Conservation (phyloP, 2,888 invertebrate genomes). For the Diabrotica balteata region DNA sequence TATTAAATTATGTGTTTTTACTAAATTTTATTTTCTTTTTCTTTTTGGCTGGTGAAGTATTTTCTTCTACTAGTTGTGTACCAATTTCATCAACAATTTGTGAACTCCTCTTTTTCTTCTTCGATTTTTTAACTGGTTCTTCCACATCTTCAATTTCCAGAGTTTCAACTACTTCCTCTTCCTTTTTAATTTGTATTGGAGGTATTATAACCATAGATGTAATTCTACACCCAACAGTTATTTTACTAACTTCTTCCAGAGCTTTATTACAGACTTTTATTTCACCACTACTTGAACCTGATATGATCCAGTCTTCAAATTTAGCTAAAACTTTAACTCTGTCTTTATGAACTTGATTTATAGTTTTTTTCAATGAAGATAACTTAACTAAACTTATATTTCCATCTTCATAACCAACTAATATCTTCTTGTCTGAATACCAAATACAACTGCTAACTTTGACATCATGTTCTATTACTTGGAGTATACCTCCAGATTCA, state of each 20-base stretch:
- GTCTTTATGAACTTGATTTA: conserved; percentile 67
- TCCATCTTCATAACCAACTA: conserved; percentile 80
- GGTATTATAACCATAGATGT: conserved; percentile 70
- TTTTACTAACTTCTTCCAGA: conserved; percentile 65
- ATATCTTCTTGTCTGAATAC: conserved; percentile 68
- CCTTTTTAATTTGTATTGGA: no score
- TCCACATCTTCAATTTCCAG: no score
- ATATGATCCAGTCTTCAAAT: conserved; percentile 67
- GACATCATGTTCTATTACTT: conserved; percentile 70
- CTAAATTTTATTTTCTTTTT: conserved; percentile 46
- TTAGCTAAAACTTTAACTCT: conserved; percentile 74
- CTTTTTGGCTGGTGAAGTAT: conserved; percentile 56
- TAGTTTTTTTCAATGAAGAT: conserved; percentile 61
- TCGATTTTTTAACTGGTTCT: no score
- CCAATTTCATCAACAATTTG: no score
- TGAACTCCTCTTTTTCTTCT: no score
- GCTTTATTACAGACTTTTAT: conserved; percentile 74
- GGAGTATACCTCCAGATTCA: conserved; percentile 75
- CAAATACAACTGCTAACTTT: conserved; percentile 78
- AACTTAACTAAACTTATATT: conserved; percentile 68
- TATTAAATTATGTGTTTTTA: no score
- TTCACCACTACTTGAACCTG: conserved; percentile 81
- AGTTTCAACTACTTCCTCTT: no score
- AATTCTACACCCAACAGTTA: conserved; percentile 75
- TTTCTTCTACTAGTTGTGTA: no score